Percentiles rank a stretch among this genome's conserved stretches.
Conservation (phyloP, 1,140 invertebrate genomes). For the Drosophila seguyi region DNA sequence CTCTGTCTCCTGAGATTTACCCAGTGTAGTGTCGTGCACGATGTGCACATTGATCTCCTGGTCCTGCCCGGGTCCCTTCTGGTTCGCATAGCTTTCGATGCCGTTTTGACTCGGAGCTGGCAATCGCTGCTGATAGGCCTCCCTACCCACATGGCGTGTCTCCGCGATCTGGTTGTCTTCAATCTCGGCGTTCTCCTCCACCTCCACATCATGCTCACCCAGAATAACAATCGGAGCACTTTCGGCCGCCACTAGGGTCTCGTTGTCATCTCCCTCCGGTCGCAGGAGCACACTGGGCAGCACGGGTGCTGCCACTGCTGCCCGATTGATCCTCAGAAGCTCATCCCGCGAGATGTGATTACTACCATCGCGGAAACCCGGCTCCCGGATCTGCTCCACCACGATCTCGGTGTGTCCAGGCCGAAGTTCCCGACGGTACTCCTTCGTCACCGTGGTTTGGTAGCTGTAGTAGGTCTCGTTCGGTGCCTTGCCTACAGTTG, state of each 20-base stretch:
- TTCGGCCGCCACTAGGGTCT: conserved; percentile 63
- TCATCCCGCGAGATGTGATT: conserved; percentile 74
- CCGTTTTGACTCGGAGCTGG: conserved; percentile 27
- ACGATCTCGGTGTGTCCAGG: conserved; percentile 78
- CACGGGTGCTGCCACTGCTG: conserved; percentile 69
- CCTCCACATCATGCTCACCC: conserved; percentile 62
- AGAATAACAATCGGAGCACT: conserved; percentile 77
- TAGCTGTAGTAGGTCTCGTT: conserved; percentile 71
- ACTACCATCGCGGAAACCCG: conserved; percentile 57
- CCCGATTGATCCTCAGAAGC: conserved; percentile 73
- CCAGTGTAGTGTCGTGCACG: conserved; percentile 48
- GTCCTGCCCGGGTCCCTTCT: conserved; percentile 57
- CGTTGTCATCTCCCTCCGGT: conserved; percentile 57
- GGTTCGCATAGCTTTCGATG: conserved; percentile 60
- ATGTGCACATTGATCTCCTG: conserved; percentile 77
- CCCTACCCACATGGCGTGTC: conserved; percentile 53
- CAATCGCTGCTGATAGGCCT: conserved; percentile 53
- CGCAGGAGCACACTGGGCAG: conserved; percentile 72
- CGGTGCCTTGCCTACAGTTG: not conserved
- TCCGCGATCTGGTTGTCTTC: conserved; percentile 81
- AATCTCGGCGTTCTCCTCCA: conserved; percentile 59
- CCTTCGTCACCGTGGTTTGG: conserved; percentile 70
- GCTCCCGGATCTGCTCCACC: conserved; percentile 65
- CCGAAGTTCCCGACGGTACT: conserved; percentile 66
- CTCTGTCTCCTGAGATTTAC: conserved; percentile 23